Evolutionary conservation across 2,113 vertebrate species (phyloP).

Genomic region (Tachycineta bicolor): DNA sequence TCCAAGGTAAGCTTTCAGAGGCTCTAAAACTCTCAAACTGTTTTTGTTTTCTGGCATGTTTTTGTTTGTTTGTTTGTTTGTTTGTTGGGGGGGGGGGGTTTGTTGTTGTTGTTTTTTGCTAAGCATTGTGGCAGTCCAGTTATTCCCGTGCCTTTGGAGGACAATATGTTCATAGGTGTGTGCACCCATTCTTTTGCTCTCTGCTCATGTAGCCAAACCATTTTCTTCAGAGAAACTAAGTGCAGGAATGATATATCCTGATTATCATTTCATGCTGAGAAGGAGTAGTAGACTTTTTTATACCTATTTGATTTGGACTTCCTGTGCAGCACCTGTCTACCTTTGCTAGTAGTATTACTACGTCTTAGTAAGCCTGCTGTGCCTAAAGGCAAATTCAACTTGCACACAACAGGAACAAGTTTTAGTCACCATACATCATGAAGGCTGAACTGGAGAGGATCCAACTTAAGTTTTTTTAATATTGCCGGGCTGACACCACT

Average conservation of each 20-base stretch:
- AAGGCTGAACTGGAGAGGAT: background rate
- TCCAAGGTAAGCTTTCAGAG: background rate
- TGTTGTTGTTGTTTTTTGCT: background rate
- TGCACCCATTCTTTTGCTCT: background rate
- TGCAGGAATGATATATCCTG: background rate
- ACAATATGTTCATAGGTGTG: background rate
- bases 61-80: too few relatives aligned
- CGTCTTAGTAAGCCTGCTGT: background rate
- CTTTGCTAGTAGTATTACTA: background rate
- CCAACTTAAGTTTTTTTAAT: background rate
- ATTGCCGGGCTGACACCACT: background rate
- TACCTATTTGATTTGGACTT: background rate
- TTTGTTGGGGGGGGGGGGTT: too few relatives aligned
- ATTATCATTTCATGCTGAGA: background rate
- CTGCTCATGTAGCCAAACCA: background rate
- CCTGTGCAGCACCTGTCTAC: background rate
- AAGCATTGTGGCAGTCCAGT: background rate
- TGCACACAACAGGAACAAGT: background rate
- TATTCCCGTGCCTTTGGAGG: background rate
- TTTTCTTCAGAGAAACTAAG: background rate
- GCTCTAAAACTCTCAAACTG: background rate
- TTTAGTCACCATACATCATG: background rate
- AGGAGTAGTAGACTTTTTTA: background rate
- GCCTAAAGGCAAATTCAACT: background rate
- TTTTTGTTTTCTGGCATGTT: background rate